Percentiles rank a stretch among this genome's conserved stretches.
Evolutionary conservation across 1,140 invertebrate species (phyloP).

Genomic region (Thaumatotibia leucotreta): DNA sequence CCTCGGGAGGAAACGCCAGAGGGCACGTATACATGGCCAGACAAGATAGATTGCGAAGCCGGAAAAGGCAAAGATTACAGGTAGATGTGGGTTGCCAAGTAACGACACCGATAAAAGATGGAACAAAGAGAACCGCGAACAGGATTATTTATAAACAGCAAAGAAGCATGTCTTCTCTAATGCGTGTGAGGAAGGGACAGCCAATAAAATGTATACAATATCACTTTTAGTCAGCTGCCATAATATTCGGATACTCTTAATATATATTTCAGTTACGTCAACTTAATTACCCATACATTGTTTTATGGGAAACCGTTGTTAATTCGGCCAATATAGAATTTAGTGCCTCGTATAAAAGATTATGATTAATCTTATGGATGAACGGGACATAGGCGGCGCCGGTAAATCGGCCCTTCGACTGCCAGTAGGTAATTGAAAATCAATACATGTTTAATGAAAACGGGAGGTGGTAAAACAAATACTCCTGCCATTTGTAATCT

Average conservation of each 20-base stretch:
- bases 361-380: slow-evolving; percentile 1
- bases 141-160: not conserved
- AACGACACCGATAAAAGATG: slow-evolving; percentile 3
- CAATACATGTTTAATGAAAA: slow-evolving; percentile 1
- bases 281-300: not conserved
- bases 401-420: not conserved
- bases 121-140: slow-evolving; percentile 5
- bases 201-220: too few species aligned
- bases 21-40: not conserved
- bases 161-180: not conserved
- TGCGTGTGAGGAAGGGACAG: not conserved
- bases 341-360: not conserved
- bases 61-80: slow-evolving; percentile 5
- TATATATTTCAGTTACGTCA: too few species aligned
- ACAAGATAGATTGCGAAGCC: slow-evolving; percentile 2
- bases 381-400: not conserved
- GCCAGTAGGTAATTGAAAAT: slow-evolving; percentile 6
- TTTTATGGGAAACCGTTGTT: not conserved
- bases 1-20: not conserved
- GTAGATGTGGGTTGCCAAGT: not conserved
- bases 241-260: too few species aligned
- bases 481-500: not conserved
- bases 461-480: slow-evolving; percentile 9
- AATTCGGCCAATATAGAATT: not conserved
- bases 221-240: too few species aligned